A percentile compares a stretch with the other conserved stretches of the same genome.
These are phyloP conservation scores for Nemurella pictetii DNA, from an alignment of 2,888 invertebrate species.

Conservation along the genomic window DNA sequence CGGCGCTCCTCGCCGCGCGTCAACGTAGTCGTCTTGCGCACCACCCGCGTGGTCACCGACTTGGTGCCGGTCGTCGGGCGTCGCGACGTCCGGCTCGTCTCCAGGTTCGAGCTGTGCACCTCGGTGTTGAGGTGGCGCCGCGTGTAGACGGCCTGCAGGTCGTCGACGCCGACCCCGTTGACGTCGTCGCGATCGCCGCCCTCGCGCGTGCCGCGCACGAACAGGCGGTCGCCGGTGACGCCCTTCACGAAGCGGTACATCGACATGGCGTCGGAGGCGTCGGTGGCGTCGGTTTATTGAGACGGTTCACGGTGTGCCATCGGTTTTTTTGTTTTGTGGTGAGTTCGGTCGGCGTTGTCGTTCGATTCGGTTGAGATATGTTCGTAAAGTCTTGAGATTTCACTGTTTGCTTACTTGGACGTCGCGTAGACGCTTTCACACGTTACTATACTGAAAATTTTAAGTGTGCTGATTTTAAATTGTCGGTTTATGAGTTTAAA, in stretches of 20 bases:
- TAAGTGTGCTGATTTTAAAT: too few species aligned
- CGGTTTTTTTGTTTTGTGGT: too few species aligned
- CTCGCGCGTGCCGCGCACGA: conserved; percentile 74
- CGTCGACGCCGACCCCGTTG: conserved; percentile 56
- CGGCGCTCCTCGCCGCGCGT: conserved; percentile 83
- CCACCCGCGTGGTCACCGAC: conserved; percentile 82
- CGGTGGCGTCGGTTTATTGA: too few species aligned
- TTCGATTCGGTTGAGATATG: too few species aligned
- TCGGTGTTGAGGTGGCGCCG: conserved; percentile 82
- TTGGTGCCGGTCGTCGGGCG: conserved; percentile 77
- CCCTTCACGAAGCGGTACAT: conserved; percentile 84
- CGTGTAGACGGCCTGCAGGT: conserved; percentile 77
- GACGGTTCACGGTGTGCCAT: background rate
- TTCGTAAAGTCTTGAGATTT: too few species aligned
- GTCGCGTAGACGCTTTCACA: too few species aligned
- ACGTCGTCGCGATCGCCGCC: conserved; percentile 62
- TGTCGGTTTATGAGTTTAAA: too few species aligned
- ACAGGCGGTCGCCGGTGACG: conserved; percentile 59
- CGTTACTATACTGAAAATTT: too few species aligned
- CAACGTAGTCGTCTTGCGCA: conserved; percentile 85
- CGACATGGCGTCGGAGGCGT: conserved; percentile 58
- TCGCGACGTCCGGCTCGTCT: conserved; percentile 81
- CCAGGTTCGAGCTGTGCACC: conserved; percentile 80
- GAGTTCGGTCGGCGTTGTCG: too few species aligned
- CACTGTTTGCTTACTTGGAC: too few species aligned